phyloP scores from a whole-genome alignment of 2,797 vertebrate genomes.

The Glyptemys insculpta region DNA sequence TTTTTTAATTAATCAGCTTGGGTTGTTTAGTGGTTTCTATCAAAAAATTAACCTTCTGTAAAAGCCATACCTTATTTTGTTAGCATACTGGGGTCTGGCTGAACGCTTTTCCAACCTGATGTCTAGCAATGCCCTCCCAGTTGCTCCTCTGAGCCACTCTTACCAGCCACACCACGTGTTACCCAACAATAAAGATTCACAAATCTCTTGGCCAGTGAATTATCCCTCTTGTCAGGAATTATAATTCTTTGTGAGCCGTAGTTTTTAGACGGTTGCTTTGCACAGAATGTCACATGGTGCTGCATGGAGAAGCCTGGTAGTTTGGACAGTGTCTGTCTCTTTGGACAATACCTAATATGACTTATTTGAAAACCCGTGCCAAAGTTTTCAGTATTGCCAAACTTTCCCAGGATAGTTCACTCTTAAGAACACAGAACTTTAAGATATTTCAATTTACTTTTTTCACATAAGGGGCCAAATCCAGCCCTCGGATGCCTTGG shows the following conservation, averaged over 20 bases:
- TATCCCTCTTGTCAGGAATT: background rate
- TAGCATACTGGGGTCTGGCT: background rate
- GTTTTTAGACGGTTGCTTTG: background rate
- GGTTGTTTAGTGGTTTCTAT: background rate
- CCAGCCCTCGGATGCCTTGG: background rate
- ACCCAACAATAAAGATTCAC: background rate
- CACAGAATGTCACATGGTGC: background rate
- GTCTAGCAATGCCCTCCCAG: background rate
- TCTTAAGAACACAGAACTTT: background rate
- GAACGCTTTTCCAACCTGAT: background rate
- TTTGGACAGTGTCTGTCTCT: background rate
- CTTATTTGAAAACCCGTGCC: background rate
- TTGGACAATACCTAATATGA: background rate
- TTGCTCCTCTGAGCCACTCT: background rate
- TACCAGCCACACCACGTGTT: background rate
- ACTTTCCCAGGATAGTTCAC: background rate
- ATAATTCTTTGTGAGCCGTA: background rate
- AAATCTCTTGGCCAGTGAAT: background rate
- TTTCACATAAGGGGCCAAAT: background rate
- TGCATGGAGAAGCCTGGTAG: background rate
- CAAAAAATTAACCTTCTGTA: background rate
- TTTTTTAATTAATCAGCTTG: slow-evolving; percentile 4
- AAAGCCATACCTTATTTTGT: background rate
- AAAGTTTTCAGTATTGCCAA: background rate
- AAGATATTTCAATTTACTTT: background rate